phyloP scores from a whole-genome alignment of 2,888 invertebrate species.

The Aleiodes alternator region DNA sequence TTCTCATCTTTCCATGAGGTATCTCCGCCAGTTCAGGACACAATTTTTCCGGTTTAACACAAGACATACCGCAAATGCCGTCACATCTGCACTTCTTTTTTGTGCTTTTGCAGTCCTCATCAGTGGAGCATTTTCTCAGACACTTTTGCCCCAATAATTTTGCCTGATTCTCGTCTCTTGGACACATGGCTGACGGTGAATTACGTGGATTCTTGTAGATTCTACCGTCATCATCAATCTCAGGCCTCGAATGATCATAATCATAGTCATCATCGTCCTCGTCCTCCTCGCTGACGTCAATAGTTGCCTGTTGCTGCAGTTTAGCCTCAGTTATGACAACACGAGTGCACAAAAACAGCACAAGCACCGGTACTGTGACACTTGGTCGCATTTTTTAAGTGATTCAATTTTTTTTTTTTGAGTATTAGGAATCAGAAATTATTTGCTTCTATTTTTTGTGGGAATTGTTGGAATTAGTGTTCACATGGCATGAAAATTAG shows the following conservation, averaged over 20 bases:
- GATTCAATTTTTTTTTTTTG: constrained; percentile 16
- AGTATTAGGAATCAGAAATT: not conserved
- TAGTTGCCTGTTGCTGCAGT: constrained; percentile 66
- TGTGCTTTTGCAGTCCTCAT: constrained; percentile 97
- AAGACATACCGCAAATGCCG: constrained; percentile 97
- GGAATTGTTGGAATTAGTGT: not conserved
- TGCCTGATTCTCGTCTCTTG: constrained; percentile 90
- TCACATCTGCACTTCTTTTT: constrained; percentile 98
- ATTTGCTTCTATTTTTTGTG: not conserved
- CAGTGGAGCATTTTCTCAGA: constrained; percentile 92
- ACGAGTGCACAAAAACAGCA: constrained; percentile 63
- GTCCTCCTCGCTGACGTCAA: constrained; percentile 76
- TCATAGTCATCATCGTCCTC: constrained; percentile 76
- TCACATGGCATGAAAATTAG: constrained; percentile 23
- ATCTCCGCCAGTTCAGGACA: constrained; percentile 88
- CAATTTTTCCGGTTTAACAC: constrained; percentile 97
- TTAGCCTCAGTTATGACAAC: constrained; percentile 69
- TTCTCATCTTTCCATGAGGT: constrained; percentile 85
- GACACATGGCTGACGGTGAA: constrained; percentile 90
- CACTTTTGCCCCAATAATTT: constrained; percentile 90
- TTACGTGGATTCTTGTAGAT: constrained; percentile 93
- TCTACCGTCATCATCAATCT: constrained; percentile 87
- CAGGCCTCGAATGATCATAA: constrained; percentile 72
- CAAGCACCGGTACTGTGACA: constrained; percentile 59
- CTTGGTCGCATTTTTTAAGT: constrained; percentile 66